Percentiles rank a stretch among this genome's conserved stretches.
phyloP scores from a whole-genome alignment of 2,888 invertebrate genomes.

The Apodemia hepburni region DNA sequence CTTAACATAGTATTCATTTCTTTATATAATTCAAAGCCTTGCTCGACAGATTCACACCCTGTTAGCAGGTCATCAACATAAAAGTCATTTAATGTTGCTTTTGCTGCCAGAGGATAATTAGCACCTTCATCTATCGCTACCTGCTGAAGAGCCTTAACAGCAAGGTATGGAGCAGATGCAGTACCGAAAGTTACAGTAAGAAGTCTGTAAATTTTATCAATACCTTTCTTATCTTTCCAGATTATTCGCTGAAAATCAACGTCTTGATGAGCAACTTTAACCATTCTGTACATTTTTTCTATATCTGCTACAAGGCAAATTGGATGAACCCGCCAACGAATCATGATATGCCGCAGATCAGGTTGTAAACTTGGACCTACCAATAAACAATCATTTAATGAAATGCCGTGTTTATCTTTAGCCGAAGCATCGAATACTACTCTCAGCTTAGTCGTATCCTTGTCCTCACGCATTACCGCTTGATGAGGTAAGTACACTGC shows the following conservation, averaged over 20 bases:
- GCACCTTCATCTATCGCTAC: neutral
- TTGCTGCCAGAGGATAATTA: constrained; percentile 11
- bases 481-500: neutral
- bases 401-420: constrained; percentile 20
- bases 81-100: constrained; percentile 8
- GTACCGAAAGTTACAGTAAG: constrained; percentile 15
- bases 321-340: constrained; percentile 23
- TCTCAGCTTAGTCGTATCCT: neutral
- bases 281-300: constrained; percentile 28
- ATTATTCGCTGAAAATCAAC: constrained; percentile 28
- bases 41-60: constrained; percentile 1
- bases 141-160: constrained; percentile 11
- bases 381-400: constrained; percentile 27
- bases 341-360: constrained; percentile 25
- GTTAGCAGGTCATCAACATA: constrained; percentile 16
- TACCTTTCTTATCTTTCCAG: constrained; percentile 17
- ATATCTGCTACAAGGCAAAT: constrained; percentile 26
- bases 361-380: constrained; percentile 32
- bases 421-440: constrained; percentile 18
- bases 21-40: neutral
- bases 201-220: constrained; percentile 6
- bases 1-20: constrained; percentile 10
- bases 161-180: constrained; percentile 7
- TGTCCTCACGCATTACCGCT: neutral
- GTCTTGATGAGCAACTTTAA: constrained; percentile 21